Conservation (phyloP, 2,888 invertebrate genomes). For the Lasioglossum pauxillum region DNA sequence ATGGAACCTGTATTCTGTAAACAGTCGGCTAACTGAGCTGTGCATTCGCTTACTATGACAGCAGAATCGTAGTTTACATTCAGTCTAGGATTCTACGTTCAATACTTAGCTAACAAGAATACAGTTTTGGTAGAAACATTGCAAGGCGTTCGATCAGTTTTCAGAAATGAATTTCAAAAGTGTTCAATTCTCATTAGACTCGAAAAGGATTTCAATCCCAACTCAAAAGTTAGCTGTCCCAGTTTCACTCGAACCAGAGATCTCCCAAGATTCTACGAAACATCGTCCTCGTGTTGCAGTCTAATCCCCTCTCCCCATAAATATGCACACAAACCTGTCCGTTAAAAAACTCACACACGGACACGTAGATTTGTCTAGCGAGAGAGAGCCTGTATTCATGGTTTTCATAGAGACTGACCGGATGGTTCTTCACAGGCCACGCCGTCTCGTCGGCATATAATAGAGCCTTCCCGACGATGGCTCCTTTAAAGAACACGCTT, state of each 20-base stretch:
- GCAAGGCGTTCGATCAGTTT: no score
- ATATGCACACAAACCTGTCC: slow-evolving; percentile 29
- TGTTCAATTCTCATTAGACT: background rate
- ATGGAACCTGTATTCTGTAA: background rate
- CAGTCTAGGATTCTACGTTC: background rate
- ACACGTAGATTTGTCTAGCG: background rate
- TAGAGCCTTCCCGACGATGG: slow-evolving; percentile 42
- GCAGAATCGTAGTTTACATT: background rate
- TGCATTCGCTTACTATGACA: background rate
- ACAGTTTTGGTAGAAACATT: background rate
- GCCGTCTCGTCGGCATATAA: slow-evolving; percentile 48
- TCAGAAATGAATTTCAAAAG: no score
- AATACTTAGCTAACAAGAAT: background rate
- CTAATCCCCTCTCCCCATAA: background rate
- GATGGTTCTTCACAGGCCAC: slow-evolving; percentile 41
- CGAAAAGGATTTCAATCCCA: no score
- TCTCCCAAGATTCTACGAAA: background rate
- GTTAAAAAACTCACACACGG: background rate
- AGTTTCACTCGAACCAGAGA: background rate
- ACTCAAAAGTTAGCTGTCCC: background rate
- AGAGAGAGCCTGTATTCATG: slow-evolving; percentile 28
- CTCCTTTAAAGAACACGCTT: slow-evolving; percentile 60
- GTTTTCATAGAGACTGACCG: slow-evolving; percentile 46
- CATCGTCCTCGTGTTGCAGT: background rate
- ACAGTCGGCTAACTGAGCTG: background rate